Conservation (phyloP, 2,113 vertebrate genomes). For the Cygnus atratus region DNA sequence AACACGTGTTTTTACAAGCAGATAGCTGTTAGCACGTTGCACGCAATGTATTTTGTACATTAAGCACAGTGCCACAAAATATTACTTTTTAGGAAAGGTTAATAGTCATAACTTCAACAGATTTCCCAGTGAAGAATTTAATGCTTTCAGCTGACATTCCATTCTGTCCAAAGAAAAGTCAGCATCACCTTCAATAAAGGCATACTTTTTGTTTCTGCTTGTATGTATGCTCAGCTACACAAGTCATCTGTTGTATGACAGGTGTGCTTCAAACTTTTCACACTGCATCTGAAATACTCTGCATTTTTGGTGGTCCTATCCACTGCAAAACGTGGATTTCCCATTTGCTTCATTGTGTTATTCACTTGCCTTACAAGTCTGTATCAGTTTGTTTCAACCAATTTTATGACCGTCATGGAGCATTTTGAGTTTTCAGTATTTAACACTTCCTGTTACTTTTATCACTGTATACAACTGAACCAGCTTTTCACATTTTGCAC, state of each 20-base stretch:
- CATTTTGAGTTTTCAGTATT: not conserved
- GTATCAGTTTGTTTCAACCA: not conserved
- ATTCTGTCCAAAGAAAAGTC: not conserved
- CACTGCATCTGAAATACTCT: not conserved
- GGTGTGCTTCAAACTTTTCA: not conserved
- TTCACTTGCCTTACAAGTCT: not conserved
- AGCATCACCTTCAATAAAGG: not conserved
- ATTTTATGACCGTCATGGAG: not conserved
- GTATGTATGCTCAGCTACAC: not conserved
- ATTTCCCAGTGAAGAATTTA: not conserved
- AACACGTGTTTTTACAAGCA: not conserved
- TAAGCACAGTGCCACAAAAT: not conserved
- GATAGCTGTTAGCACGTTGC: not conserved
- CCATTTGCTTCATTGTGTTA: not conserved
- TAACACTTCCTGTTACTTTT: not conserved
- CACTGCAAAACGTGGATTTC: not conserved
- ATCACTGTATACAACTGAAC: not conserved
- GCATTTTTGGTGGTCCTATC: not conserved
- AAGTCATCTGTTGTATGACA: not conserved
- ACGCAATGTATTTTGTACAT: not conserved
- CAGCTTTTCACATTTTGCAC: not conserved
- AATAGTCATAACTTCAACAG: not conserved
- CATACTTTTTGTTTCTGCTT: not conserved
- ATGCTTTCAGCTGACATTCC: not conserved
- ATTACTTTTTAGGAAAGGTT: not conserved